Conservation (phyloP, 2,888 invertebrate genomes). For the Thysanoteuthis rhombus region DNA sequence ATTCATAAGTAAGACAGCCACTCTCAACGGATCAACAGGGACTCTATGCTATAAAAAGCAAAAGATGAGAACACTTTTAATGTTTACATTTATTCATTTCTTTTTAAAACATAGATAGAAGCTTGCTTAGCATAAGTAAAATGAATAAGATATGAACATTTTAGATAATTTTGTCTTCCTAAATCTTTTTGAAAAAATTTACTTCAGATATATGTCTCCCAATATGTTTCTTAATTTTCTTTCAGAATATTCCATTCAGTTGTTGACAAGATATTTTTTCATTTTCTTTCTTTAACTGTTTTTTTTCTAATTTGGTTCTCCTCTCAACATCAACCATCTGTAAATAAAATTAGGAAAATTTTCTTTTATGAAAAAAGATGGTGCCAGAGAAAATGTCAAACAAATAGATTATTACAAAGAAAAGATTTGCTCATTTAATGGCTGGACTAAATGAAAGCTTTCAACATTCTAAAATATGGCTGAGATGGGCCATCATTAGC, state of each 20-base stretch:
- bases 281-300: not conserved
- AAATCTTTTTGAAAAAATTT: not conserved
- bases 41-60: no score
- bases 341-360: not conserved
- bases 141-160: not conserved
- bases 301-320: not conserved
- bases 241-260: not conserved
- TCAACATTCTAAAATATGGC: constrained; percentile 12
- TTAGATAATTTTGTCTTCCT: not conserved
- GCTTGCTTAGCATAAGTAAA: no score
- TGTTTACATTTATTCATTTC: not conserved
- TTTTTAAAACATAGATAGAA: not conserved
- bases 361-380: not conserved
- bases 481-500: not conserved
- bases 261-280: not conserved
- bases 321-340: not conserved
- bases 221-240: not conserved
- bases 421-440: not conserved
- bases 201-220: not conserved
- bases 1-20: no score
- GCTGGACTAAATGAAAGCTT: not conserved
- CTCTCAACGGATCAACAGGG: no score
- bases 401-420: constrained; percentile 12
- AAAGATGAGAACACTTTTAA: not conserved
- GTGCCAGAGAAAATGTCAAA: not conserved